A percentile compares a stretch with the other conserved stretches of the same genome.
These are phyloP conservation scores for Paedocypris micromegethes DNA, from an alignment of 2,797 vertebrate species.

Conservation along the genomic window DNA sequence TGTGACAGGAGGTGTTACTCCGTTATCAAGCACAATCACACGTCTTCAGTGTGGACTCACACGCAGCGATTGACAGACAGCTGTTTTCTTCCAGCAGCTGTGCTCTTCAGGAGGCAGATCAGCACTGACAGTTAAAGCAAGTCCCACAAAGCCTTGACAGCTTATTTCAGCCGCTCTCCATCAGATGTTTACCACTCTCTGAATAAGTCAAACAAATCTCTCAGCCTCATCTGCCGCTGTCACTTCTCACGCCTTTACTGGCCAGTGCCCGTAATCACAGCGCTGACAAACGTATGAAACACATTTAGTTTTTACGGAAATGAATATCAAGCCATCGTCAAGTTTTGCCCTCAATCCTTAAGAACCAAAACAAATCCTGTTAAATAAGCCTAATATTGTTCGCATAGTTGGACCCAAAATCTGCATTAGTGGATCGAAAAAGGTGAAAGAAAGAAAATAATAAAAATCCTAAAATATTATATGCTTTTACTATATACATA, in stretches of 20 bases:
- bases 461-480: too few species aligned
- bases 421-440: too few species aligned
- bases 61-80: conserved; percentile 23
- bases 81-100: conserved; percentile 23
- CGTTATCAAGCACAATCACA: conserved; percentile 5
- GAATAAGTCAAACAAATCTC: not conserved
- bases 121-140: conserved; percentile 6
- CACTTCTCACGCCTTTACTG: not conserved
- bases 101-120: conserved; percentile 24
- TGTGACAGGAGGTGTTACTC: not conserved
- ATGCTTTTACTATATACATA: too few species aligned
- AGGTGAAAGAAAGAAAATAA: too few species aligned
- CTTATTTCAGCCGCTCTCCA: conserved; percentile 16
- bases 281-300: too few species aligned
- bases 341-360: too few species aligned
- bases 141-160: conserved; percentile 28
- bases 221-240: not conserved
- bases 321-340: too few species aligned
- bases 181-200: conserved; percentile 11
- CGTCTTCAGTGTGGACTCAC: conserved; percentile 1
- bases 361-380: too few species aligned
- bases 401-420: too few species aligned
- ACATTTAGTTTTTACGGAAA: too few species aligned
- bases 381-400: too few species aligned
- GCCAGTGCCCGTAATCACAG: too few species aligned